phyloP scores from a whole-genome alignment of 2,797 vertebrate genomes.

The Alcedo atthis region DNA sequence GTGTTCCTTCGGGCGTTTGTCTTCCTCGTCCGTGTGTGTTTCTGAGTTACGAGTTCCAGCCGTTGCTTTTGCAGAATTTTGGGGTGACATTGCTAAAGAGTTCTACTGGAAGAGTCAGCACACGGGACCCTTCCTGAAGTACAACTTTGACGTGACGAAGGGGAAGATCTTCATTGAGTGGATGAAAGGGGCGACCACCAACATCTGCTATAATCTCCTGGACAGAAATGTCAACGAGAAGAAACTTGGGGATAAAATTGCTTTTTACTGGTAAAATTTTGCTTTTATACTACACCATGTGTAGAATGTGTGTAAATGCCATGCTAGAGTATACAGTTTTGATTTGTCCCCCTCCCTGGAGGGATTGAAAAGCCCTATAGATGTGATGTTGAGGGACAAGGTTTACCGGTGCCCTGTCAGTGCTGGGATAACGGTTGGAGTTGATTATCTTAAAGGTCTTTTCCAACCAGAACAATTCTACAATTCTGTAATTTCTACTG shows the following conservation, averaged over 20 bases:
- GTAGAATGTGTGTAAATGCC: not conserved
- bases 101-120: constrained; percentile 93
- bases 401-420: not conserved
- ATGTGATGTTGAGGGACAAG: not conserved
- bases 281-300: not conserved
- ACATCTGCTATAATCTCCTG: constrained; percentile 96
- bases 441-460: not conserved
- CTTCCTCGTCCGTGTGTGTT: not conserved
- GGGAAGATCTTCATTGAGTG: constrained; percentile 93
- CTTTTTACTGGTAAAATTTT: constrained; percentile 90
- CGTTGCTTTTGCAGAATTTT: constrained; percentile 85
- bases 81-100: constrained; percentile 90
- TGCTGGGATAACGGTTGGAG: not conserved
- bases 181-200: constrained; percentile 96
- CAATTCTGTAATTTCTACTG: not conserved
- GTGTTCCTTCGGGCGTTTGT: accelerated
- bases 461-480: not conserved
- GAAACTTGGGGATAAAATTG: constrained; percentile 91
- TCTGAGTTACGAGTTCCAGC: not conserved
- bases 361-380: not conserved
- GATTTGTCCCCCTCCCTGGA: not conserved
- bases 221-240: constrained; percentile 90
- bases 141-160: constrained; percentile 97
- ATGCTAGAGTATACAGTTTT: accelerated
- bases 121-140: constrained; percentile 86